Evolutionary conservation across 2,113 vertebrate genomes (phyloP), one percentile per base, ranked within the genome.

Genomic region (Vimba vimba): DNA sequence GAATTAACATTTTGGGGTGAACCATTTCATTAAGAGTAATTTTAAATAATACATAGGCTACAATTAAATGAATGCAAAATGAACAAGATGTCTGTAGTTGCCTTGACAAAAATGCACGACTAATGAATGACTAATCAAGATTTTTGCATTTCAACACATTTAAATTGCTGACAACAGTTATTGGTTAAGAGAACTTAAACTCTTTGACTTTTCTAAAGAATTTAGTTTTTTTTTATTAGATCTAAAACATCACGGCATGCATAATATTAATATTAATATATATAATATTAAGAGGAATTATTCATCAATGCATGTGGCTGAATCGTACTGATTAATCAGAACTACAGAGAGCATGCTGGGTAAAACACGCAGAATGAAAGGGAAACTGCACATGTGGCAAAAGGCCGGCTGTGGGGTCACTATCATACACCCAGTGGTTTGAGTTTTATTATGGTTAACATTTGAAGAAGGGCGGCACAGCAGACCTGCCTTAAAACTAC

Each of bases 391-490:
- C 11, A 13, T 79, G 76, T 79, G 76, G 25, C 55, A 45, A 33
- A 27, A 39, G 39, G 23, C 78, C 5, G 57, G 7, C 47, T 21
- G 30, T 68, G 25, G 43, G 25, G 5, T 2, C n/a, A 7, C 12
- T 10, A 2, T 45, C 57, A 69, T 47, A 69, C 27, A 36, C 79
- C 27, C 79, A 69, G 62, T 69, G 62, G 27, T 82, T 82, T 68
- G 79, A 1, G 47, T 25, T 69, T 68, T 43, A 33, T 52, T 68
- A 23, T 52, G 79, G 79, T 50, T 21, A 25, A 64, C 3, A n/a
- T 80, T 64, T 79, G 23, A 59, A 60, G 59, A 33, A 68, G 13
- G 9, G 8, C 36, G 0, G 55, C 5, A 79, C 11, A 60, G 21
- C 55, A 60, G 36, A 27, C 12, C 6, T 45, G 59, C 12, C 36